Evolutionary conservation across 37 sponge, comb jelly and placozoan species (phyloP).

Genomic region (Chondrilla cf. caribensis): DNA sequence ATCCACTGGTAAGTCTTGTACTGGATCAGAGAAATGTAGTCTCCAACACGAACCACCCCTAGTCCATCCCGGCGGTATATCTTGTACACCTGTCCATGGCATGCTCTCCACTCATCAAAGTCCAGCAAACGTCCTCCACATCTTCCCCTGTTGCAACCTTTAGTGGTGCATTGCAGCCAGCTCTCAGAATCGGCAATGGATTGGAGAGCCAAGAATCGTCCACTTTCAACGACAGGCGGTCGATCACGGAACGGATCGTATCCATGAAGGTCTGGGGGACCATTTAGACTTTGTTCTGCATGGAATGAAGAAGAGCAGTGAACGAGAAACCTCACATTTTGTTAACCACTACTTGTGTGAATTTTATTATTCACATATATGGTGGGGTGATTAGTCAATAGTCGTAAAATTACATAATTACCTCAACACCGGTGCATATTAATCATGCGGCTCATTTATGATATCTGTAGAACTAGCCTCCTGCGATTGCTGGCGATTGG

Average conservation of each 20-base stretch:
- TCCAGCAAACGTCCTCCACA: conserved; percentile 15
- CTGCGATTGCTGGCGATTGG: too few relatives aligned
- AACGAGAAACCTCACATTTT: too few relatives aligned
- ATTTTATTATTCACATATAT: too few relatives aligned
- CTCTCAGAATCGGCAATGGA: background rate
- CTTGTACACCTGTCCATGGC: conserved; percentile 6
- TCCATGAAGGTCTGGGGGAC: background rate
- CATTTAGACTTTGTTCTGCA: background rate
- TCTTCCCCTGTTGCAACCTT: background rate
- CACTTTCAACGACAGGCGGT: background rate
- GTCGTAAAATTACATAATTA: too few relatives aligned
- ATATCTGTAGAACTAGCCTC: too few relatives aligned
- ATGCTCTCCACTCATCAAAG: conserved; percentile 16
- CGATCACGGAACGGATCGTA: conserved; percentile 6
- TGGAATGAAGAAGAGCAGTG: too few relatives aligned
- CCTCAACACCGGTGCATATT: too few relatives aligned
- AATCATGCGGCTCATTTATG: too few relatives aligned
- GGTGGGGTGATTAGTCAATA: too few relatives aligned
- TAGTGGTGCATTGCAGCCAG: background rate
- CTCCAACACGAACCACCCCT: conserved; percentile 2
- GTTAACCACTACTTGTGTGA: too few relatives aligned
- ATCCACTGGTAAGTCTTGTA: background rate
- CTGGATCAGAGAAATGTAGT: conserved; percentile 1
- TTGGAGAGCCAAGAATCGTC: background rate
- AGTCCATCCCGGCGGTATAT: background rate